Percentiles rank a stretch among this genome's conserved stretches.
Conservation (phyloP, 1,140 invertebrate species). For the Mercenaria mercenaria region DNA sequence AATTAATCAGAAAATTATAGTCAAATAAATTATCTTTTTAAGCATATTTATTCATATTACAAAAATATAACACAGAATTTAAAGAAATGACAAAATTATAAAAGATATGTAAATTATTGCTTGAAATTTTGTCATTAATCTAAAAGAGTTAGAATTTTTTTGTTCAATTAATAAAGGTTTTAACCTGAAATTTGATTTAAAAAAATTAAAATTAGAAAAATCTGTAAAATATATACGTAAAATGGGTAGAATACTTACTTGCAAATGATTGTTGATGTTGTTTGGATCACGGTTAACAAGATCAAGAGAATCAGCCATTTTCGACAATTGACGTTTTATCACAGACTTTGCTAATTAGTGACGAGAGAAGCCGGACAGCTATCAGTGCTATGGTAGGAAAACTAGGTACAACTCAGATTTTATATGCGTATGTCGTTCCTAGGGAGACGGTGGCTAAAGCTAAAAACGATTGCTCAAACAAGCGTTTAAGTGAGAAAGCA, state of each 20-base stretch:
- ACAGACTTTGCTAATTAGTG: not conserved
- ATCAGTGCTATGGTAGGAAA: not conserved
- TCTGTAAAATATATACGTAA: too few relatives aligned
- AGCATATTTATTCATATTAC: too few relatives aligned
- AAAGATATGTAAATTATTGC: too few relatives aligned
- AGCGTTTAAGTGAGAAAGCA: conserved; percentile 35
- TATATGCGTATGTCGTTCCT: conserved; percentile 9
- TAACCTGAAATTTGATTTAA: too few relatives aligned
- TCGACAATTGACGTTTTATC: not conserved
- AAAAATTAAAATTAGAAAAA: too few relatives aligned
- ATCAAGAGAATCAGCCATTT: conserved; percentile 55
- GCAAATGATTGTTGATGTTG: conserved; percentile 62
- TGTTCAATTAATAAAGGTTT: too few relatives aligned
- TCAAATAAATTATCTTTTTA: too few relatives aligned
- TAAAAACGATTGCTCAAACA: not conserved
- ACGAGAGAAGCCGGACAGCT: not conserved
- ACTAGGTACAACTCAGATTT: not conserved
- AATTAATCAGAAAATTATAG: too few relatives aligned
- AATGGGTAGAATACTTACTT: conserved; percentile 35
- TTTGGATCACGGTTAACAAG: conserved; percentile 64
- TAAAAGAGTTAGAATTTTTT: too few relatives aligned
- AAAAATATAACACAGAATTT: too few relatives aligned
- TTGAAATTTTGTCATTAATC: too few relatives aligned
- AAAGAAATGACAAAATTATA: too few relatives aligned
- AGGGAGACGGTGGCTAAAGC: conserved; percentile 2